phyloP scores from a whole-genome alignment of 2,797 vertebrate species.

The Hyperoplus lanceolatus region DNA sequence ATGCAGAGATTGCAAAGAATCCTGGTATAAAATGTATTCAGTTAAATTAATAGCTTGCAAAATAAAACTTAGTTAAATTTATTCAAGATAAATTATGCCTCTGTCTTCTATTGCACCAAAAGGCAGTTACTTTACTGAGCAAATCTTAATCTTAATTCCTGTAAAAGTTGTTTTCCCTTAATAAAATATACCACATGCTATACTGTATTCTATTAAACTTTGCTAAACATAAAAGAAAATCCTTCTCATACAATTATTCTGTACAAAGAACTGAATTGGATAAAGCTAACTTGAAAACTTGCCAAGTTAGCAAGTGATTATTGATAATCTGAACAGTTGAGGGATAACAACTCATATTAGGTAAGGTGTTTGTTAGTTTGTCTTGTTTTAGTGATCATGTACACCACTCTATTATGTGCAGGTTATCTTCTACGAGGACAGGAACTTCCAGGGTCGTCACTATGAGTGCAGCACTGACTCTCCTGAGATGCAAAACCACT shows the following conservation, averaged over 20 bases:
- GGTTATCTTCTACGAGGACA: constrained; percentile 88
- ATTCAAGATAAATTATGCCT: neutral
- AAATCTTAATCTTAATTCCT: neutral
- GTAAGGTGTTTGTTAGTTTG: neutral
- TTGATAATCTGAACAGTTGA: neutral
- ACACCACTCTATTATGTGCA: constrained; percentile 43
- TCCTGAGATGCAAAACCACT: constrained; percentile 82
- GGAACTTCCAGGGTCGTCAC: constrained; percentile 86
- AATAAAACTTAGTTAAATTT: neutral
- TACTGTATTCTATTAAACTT: constrained; percentile 31
- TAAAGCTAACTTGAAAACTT: constrained; percentile 48
- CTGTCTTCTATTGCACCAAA: constrained; percentile 17
- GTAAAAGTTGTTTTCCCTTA: constrained; percentile 15
- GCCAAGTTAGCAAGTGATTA: neutral
- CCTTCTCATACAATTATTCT: constrained; percentile 11
- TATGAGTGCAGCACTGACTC: constrained; percentile 84
- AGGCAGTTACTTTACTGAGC: constrained; percentile 7
- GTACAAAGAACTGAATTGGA: constrained; percentile 31
- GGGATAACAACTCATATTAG: neutral
- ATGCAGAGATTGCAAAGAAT: neutral
- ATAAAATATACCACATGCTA: constrained; percentile 24
- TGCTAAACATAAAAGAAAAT: constrained; percentile 17
- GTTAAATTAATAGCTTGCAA: neutral
- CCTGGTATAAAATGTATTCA: neutral
- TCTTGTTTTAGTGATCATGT: constrained; percentile 2